Percentiles rank a stretch among this genome's conserved stretches.
Conservation (phyloP, 35 echinoderm and acorn worm species). For the Ophiothrix spiculata region DNA sequence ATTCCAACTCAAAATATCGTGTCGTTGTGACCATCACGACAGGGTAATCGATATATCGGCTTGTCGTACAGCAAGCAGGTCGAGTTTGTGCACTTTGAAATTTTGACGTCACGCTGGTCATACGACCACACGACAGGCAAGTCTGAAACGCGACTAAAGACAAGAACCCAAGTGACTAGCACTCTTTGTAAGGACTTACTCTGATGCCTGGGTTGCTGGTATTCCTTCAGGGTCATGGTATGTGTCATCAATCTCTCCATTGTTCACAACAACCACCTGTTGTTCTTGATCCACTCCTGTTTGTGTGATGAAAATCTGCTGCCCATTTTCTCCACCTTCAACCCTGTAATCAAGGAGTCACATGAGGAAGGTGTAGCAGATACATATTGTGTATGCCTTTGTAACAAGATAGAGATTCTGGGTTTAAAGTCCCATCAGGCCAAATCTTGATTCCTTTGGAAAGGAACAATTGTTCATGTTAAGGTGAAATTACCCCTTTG, state of each 20-base stretch:
- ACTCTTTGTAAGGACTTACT: not conserved
- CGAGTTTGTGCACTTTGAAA: too few relatives aligned
- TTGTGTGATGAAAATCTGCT: not conserved
- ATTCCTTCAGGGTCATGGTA: not conserved
- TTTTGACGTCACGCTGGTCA: too few relatives aligned
- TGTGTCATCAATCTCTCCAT: not conserved
- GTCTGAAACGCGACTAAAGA: too few relatives aligned
- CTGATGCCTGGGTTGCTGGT: not conserved
- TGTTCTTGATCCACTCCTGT: not conserved
- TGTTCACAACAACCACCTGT: not conserved
- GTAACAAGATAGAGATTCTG: too few relatives aligned
- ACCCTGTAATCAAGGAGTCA: not conserved
- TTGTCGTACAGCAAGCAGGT: too few relatives aligned
- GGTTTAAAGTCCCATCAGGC: not conserved
- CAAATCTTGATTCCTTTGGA: not conserved
- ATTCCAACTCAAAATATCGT: too few relatives aligned
- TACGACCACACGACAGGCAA: too few relatives aligned
- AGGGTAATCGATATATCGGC: too few relatives aligned
- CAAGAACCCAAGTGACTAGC: too few relatives aligned
- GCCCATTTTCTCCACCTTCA: not conserved
- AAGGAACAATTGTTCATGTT: not conserved
- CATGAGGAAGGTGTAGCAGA: not conserved
- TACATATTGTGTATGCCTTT: too few relatives aligned
- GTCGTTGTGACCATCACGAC: too few relatives aligned
- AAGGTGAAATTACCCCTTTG: not conserved